These are phyloP conservation scores for Limnothrissa miodon DNA, from an alignment of 2,113 vertebrate species.

Conservation along the genomic window DNA sequence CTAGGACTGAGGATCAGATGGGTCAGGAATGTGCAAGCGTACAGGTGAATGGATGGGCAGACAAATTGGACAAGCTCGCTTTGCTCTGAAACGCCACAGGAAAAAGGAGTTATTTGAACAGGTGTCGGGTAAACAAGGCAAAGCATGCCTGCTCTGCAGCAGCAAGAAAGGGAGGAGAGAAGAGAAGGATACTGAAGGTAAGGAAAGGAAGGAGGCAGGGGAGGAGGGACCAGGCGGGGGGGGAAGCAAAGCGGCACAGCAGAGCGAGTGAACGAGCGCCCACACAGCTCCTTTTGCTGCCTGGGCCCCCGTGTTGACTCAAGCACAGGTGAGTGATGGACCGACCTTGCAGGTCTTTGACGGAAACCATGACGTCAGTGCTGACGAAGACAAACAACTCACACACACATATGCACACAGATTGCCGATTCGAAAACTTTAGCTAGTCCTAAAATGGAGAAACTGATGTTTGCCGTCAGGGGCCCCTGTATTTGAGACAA, in stretches of 20 bases:
- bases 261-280: neutral
- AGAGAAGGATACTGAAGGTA: neutral
- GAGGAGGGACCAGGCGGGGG: neutral
- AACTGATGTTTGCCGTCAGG: neutral
- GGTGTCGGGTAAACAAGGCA: neutral
- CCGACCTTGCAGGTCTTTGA: conserved; percentile 15
- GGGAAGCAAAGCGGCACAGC: neutral
- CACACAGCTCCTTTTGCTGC: neutral
- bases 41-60: neutral
- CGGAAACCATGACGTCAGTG: conserved; percentile 25
- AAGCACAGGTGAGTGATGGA: conserved; percentile 13
- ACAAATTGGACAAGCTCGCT: neutral
- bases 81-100: neutral
- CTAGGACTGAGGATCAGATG: neutral
- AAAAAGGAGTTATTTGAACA: neutral
- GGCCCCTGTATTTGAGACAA: neutral
- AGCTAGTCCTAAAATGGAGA: conserved; percentile 9
- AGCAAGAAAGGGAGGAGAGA: neutral
- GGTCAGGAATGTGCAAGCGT: neutral
- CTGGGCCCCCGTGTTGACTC: conserved; percentile 11
- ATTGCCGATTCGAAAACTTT: conserved; percentile 3
- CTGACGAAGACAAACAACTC: conserved; percentile 31
- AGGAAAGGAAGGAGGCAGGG: neutral
- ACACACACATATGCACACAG: conserved; percentile 20
- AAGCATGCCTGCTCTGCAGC: neutral